Evolutionary conservation across 2,888 invertebrate genomes (phyloP), one percentile per base, ranked within the genome.

Genomic region (Panopea generosa): DNA sequence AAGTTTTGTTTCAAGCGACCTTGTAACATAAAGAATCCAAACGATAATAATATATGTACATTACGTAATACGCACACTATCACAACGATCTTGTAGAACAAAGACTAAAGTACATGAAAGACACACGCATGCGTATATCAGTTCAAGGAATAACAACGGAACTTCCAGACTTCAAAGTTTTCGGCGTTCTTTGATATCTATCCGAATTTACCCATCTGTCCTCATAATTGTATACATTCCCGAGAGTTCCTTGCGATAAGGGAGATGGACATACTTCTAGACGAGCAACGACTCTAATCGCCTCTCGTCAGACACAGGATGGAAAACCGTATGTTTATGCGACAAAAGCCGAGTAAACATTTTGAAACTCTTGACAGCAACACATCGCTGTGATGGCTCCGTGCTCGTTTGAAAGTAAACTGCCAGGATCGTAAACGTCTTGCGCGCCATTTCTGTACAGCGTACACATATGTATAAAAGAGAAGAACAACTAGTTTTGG

Each of bases 401-500:
- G 11, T 11, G 33, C 33, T 33, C 6, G 33, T 33, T 33, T 33
- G 45, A 45, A 45, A 18, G 16, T 45, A 45, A 45, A 20, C 45
- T 33, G 16, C 16, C 6, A 45, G 6, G 45, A 20, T 9, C 7
- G 20, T 45, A 45, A 20, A 45, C 6, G n/a, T 9, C 45, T 45
- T 45, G 45, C 45, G 20, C 45, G 16, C 45, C 20, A 45, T 45
- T 45, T 16, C 45, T 6, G 6, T 9, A 45, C 4, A 9, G 16
- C 6, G 20, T 16, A 45, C 45, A 20, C 20, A 6, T 45, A 45
- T 45, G 3, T 45, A 45, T 20, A 45, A n/a, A 16, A 45, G 6
- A 45, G n/a, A 20, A 20, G 6, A 3, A 6, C 49, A 53, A 76
- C 49, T 45, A 45, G 60, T 55, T 61, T 49, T 76, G 75, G 66